Evolutionary conservation across 2,888 invertebrate species (phyloP), one percentile per base, ranked within the genome.

Genomic region (Amphipyra berbera): DNA sequence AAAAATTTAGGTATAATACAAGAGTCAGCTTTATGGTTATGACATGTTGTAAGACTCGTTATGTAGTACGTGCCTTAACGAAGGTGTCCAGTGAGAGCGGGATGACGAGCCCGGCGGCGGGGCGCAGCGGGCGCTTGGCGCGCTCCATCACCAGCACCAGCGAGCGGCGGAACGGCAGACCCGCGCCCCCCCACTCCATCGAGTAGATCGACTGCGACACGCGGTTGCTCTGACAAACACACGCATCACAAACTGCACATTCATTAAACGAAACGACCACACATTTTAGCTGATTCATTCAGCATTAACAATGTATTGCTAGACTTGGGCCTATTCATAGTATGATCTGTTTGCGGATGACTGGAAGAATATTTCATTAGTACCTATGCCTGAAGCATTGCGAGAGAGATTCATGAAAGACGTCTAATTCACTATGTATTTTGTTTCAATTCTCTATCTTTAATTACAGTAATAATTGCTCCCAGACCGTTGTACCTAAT

Each of bases 31-130:
- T 8, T 33, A 9, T 9, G 6, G 6, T 33, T 33, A 33, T 33
- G 33, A 8, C 3, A 33, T 33, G 3, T 33, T 9, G 2, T 6
- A 6, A 33, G 33, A 1, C 21, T 37, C 10, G 37, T 37, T 10
- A 37, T 37, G 12, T 9, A 12, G 10, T 37, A 3, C 9, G 30
- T n/a, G 38, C 65, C 57, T 52, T 48, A 14, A 66, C 38, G 15
- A 47, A 65, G 7, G 65, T 66, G 10, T 63, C 53, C 14, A 96
- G 88, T 0, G 95, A 95, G 47, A 96, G 91, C 45, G 94, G 90
- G 52, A 96, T 90, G 70, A 95, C 86, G 72, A 84, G 89, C 0
- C 92, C 95, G 63, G 95, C 95, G 76, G 88, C 89, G 63, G 95
- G 90, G 27, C 91, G 90, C 73, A 95, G 89, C 57, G 95, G 95